phyloP scores from a whole-genome alignment of 2,888 invertebrate genomes.

The Melipona beecheii region DNA sequence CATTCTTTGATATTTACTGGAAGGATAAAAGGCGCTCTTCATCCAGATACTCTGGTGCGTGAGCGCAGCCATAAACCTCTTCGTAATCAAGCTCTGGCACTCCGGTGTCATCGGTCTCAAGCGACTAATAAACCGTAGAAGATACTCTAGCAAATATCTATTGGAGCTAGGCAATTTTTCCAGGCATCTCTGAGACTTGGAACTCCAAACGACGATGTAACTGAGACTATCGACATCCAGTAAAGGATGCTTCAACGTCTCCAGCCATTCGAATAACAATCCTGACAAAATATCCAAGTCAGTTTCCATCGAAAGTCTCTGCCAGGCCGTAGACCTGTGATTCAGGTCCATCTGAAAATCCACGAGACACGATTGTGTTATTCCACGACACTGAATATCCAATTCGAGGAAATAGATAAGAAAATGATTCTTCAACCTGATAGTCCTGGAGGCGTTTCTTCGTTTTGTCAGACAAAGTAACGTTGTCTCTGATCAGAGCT shows the following conservation, averaged over 20 bases:
- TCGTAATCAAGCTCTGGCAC: constrained; percentile 87
- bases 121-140: constrained; percentile 89
- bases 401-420: background rate
- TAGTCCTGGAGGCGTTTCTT: constrained; percentile 85
- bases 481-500: constrained; percentile 87
- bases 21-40: constrained; percentile 83
- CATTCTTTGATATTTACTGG: constrained; percentile 76
- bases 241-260: constrained; percentile 89
- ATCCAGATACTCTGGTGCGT: constrained; percentile 88
- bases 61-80: constrained; percentile 88
- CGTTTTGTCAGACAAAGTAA: constrained; percentile 86
- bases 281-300: constrained; percentile 87
- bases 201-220: constrained; percentile 87
- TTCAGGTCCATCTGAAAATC: constrained; percentile 87
- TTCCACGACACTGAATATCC: background rate
- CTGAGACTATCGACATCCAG: constrained; percentile 89
- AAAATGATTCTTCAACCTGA: constrained; percentile 70
- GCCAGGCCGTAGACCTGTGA: constrained; percentile 88
- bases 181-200: constrained; percentile 87
- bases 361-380: too few species aligned
- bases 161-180: constrained; percentile 86
- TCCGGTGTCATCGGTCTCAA: constrained; percentile 87
- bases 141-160: constrained; percentile 89
- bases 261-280: constrained; percentile 91
- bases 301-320: constrained; percentile 88